phyloP scores from a whole-genome alignment of 1,140 invertebrate genomes.

The Pogonomyrmex californicus region DNA sequence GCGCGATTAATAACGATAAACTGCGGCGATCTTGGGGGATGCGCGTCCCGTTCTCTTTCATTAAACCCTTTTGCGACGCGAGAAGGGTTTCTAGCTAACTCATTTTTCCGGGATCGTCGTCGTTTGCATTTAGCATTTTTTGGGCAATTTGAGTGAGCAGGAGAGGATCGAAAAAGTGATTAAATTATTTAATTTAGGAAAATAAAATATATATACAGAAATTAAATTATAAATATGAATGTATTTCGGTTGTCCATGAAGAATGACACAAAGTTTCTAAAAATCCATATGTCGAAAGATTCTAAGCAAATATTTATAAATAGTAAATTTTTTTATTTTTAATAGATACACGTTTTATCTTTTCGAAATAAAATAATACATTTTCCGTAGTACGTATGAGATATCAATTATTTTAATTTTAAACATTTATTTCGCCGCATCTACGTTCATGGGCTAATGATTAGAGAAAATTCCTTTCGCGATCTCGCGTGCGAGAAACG shows the following conservation, averaged over 20 bases:
- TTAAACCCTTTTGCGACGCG: conserved; percentile 11
- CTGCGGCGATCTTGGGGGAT: conserved; percentile 32
- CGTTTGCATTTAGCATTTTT: neutral
- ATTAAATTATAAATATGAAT: neutral
- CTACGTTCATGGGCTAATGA: neutral
- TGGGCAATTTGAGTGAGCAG: too few relatives aligned
- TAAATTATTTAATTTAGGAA: neutral
- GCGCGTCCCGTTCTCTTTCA: conserved; percentile 35
- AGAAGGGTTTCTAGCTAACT: neutral
- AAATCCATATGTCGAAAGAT: neutral
- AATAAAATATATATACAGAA: neutral
- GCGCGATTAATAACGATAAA: conserved; percentile 53
- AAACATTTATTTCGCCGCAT: neutral
- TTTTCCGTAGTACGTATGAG: neutral
- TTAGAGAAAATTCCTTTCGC: neutral
- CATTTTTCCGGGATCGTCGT: neutral
- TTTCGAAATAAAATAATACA: neutral
- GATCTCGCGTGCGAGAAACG: conserved; percentile 26
- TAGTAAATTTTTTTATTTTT: neutral
- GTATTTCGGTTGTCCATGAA: neutral
- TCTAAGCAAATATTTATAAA: too few relatives aligned
- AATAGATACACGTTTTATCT: neutral
- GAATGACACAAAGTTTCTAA: neutral
- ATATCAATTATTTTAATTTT: neutral
- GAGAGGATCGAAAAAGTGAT: neutral